A percentile compares a stretch with the other conserved stretches of the same genome.
These are phyloP conservation scores for Ascaphus truei DNA, from an alignment of 2,113 vertebrate species.

Conservation along the genomic window DNA sequence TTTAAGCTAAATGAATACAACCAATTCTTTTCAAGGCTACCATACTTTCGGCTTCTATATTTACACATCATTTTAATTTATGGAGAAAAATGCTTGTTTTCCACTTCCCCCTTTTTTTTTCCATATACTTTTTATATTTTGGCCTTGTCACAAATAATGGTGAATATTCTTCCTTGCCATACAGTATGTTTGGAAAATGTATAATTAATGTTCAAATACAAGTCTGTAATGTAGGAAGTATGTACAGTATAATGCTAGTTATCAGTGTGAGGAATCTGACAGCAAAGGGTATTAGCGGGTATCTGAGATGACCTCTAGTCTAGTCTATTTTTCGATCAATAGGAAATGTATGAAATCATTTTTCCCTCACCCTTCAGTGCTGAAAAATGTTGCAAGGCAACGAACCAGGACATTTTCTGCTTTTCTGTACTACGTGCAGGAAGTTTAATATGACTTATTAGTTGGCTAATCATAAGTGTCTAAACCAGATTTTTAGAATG, in stretches of 20 bases:
- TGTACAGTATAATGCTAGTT: background rate
- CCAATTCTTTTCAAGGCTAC: too few species aligned
- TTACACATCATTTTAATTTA: too few species aligned
- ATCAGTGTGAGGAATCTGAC: slow-evolving; percentile 18
- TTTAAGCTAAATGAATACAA: too few species aligned
- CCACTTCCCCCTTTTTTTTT: too few species aligned
- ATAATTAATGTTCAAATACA: background rate
- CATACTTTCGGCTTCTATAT: too few species aligned
- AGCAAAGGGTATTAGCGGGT: slow-evolving; percentile 22
- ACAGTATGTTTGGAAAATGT: slow-evolving; percentile 1
- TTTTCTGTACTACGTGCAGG: slow-evolving; percentile 1
- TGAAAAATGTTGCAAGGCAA: background rate
- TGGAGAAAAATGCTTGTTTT: too few species aligned
- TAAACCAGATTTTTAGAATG: slow-evolving; percentile 22
- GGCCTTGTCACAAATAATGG: too few species aligned
- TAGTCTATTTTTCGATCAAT: slow-evolving; percentile 24
- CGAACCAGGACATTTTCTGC: background rate
- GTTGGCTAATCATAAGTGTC: slow-evolving; percentile 9
- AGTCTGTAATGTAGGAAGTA: background rate
- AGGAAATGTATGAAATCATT: background rate
- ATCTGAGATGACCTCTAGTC: slow-evolving; percentile 17
- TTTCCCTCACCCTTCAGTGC: background rate
- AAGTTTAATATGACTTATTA: slow-evolving; percentile 26
- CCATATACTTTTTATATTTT: too few species aligned
- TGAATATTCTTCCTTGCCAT: too few species aligned